Evolutionary conservation across 2,888 invertebrate genomes (phyloP), one percentile per base, ranked within the genome.

Genomic region (Leptinotarsa tumamoca): DNA sequence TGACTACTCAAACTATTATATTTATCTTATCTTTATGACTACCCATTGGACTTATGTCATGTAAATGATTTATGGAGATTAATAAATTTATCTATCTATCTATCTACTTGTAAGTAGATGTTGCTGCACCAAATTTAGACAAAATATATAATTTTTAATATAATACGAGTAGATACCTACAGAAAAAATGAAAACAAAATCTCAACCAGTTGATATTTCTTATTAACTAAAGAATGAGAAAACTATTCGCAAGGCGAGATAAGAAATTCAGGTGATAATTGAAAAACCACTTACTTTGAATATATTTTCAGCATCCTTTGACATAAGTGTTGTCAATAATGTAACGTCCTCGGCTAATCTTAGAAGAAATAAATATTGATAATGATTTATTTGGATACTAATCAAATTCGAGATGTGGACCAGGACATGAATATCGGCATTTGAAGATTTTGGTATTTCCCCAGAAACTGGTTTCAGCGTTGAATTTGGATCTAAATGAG

Each of bases 301-400:
- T 83, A 95, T 94, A 77, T 94, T 89, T 79, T 93, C 93, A 0
- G 95, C 93, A 86, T 96, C 96, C 76, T 95, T 90, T 3, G 94
- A 92, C 56, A 96, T 88, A 89, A 95, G 96, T 15, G 95, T 94
- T 5, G 94, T 90, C 89, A 96, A 90, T 88, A 96, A 96, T 0
- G 94, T 91, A 51, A 96, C 88, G 68, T 94, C 92, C 88, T 98
- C 98, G 33, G 95, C 90, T 83, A 97, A 90, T 71, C 98, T 90
- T 88, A 97, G 89, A 71, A 98, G 90, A 89, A 98, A 98, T 82
- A 98, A 90, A 89, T 94, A 94, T 89, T 98, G 98, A 89, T 95
- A 97, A 88, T 98, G 98, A 90, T 97, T 98, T 77, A 98, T 91
- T 89, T 98, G 98, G 4, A 97, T 90, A 80, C 96, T 96, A 71